A percentile compares a stretch with the other conserved stretches of the same genome.
Conservation (phyloP, 2,797 vertebrate genomes). For the Propithecus deckenii region DNA sequence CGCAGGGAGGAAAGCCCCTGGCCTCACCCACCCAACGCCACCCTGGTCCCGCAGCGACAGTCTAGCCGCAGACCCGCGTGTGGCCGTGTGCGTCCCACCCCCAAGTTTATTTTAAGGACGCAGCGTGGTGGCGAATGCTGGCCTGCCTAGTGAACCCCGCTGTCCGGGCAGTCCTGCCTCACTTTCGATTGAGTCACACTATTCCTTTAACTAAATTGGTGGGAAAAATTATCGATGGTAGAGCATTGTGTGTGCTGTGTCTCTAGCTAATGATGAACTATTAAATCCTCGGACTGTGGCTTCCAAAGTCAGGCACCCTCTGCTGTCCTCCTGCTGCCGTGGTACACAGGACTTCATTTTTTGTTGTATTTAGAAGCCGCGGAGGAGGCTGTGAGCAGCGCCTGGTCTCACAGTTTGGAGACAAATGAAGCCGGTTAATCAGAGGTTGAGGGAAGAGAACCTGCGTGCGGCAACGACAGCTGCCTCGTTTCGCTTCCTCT, state of each 20-base stretch:
- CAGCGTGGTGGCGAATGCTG: background rate
- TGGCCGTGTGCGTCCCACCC: conserved; percentile 38
- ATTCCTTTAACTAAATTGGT: conserved; percentile 46
- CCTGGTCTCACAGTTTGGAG: rapidly evolving
- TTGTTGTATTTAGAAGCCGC: background rate
- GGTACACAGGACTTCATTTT: background rate
- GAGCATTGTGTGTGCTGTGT: background rate
- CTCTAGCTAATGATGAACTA: background rate
- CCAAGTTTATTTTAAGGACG: background rate
- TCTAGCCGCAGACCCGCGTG: conserved; percentile 40
- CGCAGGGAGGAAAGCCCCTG: conserved; percentile 23
- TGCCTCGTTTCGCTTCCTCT: rapidly evolving
- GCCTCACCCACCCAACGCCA: conserved; percentile 61
- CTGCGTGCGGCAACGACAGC: rapidly evolving
- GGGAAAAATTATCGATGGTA: background rate
- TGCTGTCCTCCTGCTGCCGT: rapidly evolving
- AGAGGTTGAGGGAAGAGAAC: rapidly evolving
- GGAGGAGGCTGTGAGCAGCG: rapidly evolving
- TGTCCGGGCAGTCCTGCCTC: background rate
- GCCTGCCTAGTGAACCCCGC: background rate
- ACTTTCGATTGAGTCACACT: background rate
- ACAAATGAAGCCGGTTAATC: rapidly evolving
- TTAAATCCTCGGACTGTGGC: background rate
- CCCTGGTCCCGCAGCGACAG: background rate
- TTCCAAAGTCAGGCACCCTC: rapidly evolving